phyloP scores from a whole-genome alignment of 2,888 invertebrate genomes.

The Hydrotaea diabolus region DNA sequence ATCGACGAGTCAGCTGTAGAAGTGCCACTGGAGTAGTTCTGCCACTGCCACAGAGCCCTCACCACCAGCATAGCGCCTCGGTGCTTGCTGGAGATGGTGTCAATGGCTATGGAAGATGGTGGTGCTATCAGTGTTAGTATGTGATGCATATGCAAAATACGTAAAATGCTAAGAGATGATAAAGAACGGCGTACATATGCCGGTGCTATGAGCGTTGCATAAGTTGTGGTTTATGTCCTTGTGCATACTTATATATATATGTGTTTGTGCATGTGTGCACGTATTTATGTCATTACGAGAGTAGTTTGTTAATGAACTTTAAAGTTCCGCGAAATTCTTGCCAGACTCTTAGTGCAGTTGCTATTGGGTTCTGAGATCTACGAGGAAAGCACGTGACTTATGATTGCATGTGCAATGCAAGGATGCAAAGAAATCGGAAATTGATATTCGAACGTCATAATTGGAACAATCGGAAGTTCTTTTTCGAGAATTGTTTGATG shows the following conservation, averaged over 20 bases:
- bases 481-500: neutral
- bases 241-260: neutral
- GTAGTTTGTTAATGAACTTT: slow-evolving; percentile 31
- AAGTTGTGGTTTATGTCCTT: slow-evolving; percentile 49
- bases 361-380: neutral
- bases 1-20: slow-evolving; percentile 8
- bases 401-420: neutral
- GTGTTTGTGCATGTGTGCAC: neutral
- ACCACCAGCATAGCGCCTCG: neutral
- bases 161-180: slow-evolving; percentile 16
- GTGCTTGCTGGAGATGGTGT: neutral
- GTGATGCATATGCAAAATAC: slow-evolving; percentile 39
- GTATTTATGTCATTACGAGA: neutral
- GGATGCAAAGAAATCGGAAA: neutral
- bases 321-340: slow-evolving; percentile 13
- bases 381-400: neutral
- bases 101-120: neutral
- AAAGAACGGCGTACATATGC: slow-evolving; percentile 32
- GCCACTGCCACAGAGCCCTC: neutral
- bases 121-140: slow-evolving; percentile 16
- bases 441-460: slow-evolving; percentile 1
- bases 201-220: neutral
- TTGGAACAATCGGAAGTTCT: slow-evolving; percentile 2
- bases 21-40: neutral
- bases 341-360: slow-evolving; percentile 8